A percentile compares a stretch with the other conserved stretches of the same genome.
Evolutionary conservation across 1,140 invertebrate species (phyloP).

Genomic region (Drosophila pseudoobscura): DNA sequence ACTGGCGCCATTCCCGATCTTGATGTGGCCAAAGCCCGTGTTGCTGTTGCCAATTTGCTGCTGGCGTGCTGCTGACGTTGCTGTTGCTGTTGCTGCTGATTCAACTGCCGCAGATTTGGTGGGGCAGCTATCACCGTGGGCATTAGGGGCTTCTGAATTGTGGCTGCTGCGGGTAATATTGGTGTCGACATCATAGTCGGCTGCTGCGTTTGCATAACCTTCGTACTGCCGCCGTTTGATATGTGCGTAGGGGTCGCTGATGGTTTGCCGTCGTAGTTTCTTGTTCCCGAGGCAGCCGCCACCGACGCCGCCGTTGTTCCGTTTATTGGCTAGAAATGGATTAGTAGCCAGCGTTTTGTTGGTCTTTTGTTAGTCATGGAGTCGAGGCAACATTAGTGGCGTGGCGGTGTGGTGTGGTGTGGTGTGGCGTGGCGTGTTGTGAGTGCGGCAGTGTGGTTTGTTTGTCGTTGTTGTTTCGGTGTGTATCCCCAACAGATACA

Average conservation of each 20-base stretch:
- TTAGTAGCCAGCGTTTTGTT: slow-evolving; percentile 60
- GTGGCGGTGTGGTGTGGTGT: slow-evolving; percentile 23
- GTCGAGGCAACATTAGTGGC: slow-evolving; percentile 29
- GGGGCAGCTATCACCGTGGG: slow-evolving; percentile 33
- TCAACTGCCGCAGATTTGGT: slow-evolving; percentile 45
- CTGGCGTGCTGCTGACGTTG: slow-evolving; percentile 39
- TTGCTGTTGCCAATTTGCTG: slow-evolving; percentile 38
- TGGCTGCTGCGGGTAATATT: slow-evolving; percentile 15
- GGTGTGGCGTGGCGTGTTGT: slow-evolving; percentile 32
- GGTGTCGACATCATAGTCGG: background rate
- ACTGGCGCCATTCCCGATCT: slow-evolving; percentile 42
- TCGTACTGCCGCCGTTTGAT: slow-evolving; percentile 56
- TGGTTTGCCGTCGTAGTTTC: slow-evolving; percentile 75
- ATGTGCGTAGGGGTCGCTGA: slow-evolving; percentile 75
- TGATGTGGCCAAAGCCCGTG: slow-evolving; percentile 24
- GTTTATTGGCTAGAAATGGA: slow-evolving; percentile 76
- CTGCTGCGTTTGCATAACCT: too few relatives aligned
- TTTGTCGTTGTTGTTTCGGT: slow-evolving; percentile 9
- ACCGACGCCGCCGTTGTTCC: slow-evolving; percentile 20
- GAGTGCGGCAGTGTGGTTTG: slow-evolving; percentile 5
- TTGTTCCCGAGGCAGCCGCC: slow-evolving; percentile 34
- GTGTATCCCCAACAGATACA: slow-evolving; percentile 5
- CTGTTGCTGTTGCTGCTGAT: slow-evolving; percentile 49
- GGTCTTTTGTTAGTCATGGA: slow-evolving; percentile 63
- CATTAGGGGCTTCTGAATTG: slow-evolving; percentile 28